These are phyloP conservation scores for Suncus etruscus DNA, from an alignment of 2,113 vertebrate genomes.

Conservation along the genomic window DNA sequence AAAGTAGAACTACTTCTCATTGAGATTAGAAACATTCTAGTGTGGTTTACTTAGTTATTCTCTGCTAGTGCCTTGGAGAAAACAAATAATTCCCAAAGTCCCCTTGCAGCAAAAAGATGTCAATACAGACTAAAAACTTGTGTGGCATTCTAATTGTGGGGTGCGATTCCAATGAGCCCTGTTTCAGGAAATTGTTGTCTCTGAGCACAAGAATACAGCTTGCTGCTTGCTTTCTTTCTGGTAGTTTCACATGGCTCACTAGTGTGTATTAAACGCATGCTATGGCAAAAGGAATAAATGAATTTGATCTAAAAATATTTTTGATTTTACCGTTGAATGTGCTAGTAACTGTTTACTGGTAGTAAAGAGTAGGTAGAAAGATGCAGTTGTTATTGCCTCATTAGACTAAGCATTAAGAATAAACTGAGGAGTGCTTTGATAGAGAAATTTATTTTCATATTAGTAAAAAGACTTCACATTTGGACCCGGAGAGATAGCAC, in stretches of 20 bases:
- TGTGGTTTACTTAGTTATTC: not conserved
- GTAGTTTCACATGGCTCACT: not conserved
- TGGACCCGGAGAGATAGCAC: too few species aligned
- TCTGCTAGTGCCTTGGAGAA: conserved; percentile 16
- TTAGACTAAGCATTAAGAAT: not conserved
- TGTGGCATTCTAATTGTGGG: not conserved
- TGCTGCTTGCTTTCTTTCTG: not conserved
- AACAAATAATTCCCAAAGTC: conserved; percentile 22
- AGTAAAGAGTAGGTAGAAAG: not conserved
- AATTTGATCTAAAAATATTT: not conserved
- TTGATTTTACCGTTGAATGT: conserved; percentile 4
- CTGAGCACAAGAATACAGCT: not conserved
- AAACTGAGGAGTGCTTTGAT: not conserved
- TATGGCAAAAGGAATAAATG: not conserved
- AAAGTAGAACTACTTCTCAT: conserved; percentile 32
- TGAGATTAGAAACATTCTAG: not conserved
- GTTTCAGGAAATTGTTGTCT: conserved; percentile 4
- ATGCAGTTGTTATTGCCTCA: not conserved
- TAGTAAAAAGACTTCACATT: conserved; percentile 14
- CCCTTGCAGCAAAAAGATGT: conserved; percentile 26
- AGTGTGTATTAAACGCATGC: not conserved
- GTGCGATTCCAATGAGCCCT: not conserved
- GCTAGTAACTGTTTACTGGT: not conserved
- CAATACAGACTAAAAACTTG: conserved; percentile 16
- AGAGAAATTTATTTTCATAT: conserved; percentile 3